These are phyloP conservation scores for Dicyrtomina minuta DNA, from an alignment of 2,888 invertebrate species.

Conservation along the genomic window DNA sequence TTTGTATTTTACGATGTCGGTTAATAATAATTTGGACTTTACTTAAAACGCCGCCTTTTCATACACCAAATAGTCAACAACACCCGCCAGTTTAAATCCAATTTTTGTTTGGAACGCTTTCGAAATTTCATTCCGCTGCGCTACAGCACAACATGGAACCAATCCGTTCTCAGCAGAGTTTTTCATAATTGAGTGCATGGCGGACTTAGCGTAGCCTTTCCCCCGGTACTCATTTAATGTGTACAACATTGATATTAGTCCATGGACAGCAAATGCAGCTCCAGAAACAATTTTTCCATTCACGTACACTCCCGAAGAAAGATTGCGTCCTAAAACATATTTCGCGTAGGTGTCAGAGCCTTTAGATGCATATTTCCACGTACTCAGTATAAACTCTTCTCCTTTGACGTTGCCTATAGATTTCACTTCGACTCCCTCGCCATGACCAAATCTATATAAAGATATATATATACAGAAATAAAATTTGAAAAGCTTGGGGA, in stretches of 20 bases:
- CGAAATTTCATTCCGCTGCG: background rate
- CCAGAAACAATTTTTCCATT: constrained; percentile 1
- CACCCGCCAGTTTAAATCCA: constrained; percentile 12
- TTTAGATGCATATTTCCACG: background rate
- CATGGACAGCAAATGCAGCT: background rate
- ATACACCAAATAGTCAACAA: constrained; percentile 8
- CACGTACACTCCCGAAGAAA: constrained; percentile 4
- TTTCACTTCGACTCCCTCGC: constrained; percentile 10
- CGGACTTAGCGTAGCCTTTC: constrained; percentile 10
- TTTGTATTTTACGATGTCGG: too few relatives aligned
- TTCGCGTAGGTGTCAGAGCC: background rate
- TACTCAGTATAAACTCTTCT: background rate
- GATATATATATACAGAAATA: background rate
- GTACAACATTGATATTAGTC: constrained; percentile 2
- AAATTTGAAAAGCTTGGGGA: background rate
- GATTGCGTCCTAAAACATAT: background rate
- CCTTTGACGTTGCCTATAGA: background rate
- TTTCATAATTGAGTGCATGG: constrained; percentile 19
- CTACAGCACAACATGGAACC: constrained; percentile 23
- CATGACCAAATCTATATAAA: background rate
- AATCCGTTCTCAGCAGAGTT: constrained; percentile 1
- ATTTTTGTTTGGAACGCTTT: constrained; percentile 10
- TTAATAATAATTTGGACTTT: too few relatives aligned
- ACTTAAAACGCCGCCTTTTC: background rate
- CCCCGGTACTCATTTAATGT: constrained; percentile 5